Conservation (phyloP, 2,888 invertebrate species). For the Sesia apiformis region DNA sequence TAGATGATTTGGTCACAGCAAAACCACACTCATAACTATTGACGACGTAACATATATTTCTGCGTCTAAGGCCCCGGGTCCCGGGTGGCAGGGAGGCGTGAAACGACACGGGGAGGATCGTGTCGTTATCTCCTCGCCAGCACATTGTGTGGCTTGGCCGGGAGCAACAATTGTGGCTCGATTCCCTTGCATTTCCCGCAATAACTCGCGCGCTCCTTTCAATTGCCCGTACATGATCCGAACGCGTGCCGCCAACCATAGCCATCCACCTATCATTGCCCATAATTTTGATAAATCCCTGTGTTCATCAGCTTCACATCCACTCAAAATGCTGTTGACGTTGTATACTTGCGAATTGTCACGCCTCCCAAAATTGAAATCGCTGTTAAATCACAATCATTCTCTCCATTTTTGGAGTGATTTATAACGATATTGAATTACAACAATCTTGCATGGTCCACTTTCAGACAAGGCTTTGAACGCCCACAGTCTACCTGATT, state of each 20-base stretch:
- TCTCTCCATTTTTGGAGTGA: neutral
- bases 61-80: constrained; percentile 14
- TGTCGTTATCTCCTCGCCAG: constrained; percentile 29
- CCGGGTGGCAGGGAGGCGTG: constrained; percentile 28
- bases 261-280: constrained; percentile 37
- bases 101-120: constrained; percentile 28
- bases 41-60: neutral
- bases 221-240: constrained; percentile 55
- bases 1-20: too few relatives aligned
- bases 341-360: neutral
- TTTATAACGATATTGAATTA: neutral
- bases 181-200: constrained; percentile 53
- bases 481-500: constrained; percentile 52
- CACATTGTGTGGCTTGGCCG: constrained; percentile 48
- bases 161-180: constrained; percentile 53
- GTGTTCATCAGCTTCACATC: constrained; percentile 34
- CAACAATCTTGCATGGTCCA: constrained; percentile 24
- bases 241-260: constrained; percentile 60
- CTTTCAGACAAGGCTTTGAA: constrained; percentile 37
- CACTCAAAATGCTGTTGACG: constrained; percentile 1
- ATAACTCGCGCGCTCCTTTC: constrained; percentile 62
- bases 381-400: neutral
- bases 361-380: neutral
- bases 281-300: constrained; percentile 56
- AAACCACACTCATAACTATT: too few relatives aligned